Evolutionary conservation across 2,113 vertebrate species (phyloP).

Genomic region (Calyptommatus sinebrachiatus): DNA sequence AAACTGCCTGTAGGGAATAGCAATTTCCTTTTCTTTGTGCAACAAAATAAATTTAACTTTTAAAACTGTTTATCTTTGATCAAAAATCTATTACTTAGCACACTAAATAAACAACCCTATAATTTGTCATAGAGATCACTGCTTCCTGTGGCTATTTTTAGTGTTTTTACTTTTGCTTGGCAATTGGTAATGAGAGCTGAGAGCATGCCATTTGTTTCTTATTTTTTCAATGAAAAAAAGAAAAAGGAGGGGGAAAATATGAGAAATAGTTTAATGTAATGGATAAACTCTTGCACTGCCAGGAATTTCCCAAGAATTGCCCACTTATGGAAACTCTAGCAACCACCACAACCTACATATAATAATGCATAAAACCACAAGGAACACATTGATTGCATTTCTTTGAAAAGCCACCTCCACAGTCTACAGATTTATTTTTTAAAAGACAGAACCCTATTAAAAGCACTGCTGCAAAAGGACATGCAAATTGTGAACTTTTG

Average conservation of each 20-base stretch:
- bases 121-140: conserved; percentile 80
- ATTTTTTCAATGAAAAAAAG: conserved; percentile 63
- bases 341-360: conserved; percentile 65
- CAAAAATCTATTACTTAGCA: conserved; percentile 80
- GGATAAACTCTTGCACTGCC: conserved; percentile 66
- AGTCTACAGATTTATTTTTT: neutral
- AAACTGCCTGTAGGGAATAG: conserved; percentile 78
- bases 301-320: conserved; percentile 67
- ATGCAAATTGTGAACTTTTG: neutral
- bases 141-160: conserved; percentile 84
- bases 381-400: conserved; percentile 51
- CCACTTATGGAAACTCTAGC: conserved; percentile 71
- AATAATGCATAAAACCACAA: conserved; percentile 55
- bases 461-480: neutral
- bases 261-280: conserved; percentile 69
- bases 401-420: conserved; percentile 46
- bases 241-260: conserved; percentile 57
- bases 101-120: conserved; percentile 78
- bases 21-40: conserved; percentile 81
- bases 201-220: conserved; percentile 69
- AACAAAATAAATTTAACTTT: conserved; percentile 78
- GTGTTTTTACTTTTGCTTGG: conserved; percentile 65
- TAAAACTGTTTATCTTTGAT: conserved; percentile 85
- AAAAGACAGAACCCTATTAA: neutral
- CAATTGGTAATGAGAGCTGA: conserved; percentile 70